Conservation (phyloP, 2,888 invertebrate genomes). For the Odontocolon sp. region DNA sequence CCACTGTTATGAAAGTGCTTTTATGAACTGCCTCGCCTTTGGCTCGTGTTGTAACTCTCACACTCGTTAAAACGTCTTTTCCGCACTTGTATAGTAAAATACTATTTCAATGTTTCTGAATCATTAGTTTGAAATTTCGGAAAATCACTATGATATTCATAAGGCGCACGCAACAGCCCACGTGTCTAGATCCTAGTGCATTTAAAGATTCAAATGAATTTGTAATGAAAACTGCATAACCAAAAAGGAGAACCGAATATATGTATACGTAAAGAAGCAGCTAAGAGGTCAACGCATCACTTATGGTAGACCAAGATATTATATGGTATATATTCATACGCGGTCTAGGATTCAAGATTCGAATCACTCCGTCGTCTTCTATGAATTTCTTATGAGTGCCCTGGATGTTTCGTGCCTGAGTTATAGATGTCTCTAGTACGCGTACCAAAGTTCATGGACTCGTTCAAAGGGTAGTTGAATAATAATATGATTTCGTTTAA, state of each 20-base stretch:
- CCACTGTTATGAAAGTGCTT: too few relatives aligned
- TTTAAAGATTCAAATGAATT: constrained; percentile 29
- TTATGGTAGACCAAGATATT: constrained; percentile 21
- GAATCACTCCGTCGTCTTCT: constrained; percentile 4
- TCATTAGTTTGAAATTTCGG: too few relatives aligned
- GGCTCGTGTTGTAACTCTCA: too few relatives aligned
- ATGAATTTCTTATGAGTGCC: constrained; percentile 30
- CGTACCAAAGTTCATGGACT: constrained; percentile 3
- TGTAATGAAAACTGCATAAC: constrained; percentile 7
- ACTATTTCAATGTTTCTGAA: too few relatives aligned
- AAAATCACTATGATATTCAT: too few relatives aligned
- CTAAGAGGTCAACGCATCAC: constrained; percentile 9
- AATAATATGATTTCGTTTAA: constrained; percentile 25
- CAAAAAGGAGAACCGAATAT: not conserved
- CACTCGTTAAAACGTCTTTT: too few relatives aligned
- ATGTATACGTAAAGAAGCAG: not conserved
- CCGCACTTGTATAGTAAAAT: too few relatives aligned
- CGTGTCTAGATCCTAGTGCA: too few relatives aligned
- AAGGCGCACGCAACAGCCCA: too few relatives aligned
- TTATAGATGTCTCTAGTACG: not conserved
- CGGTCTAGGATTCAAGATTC: constrained; percentile 5
- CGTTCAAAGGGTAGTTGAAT: constrained; percentile 10
- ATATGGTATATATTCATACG: constrained; percentile 40
- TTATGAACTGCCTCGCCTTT: too few relatives aligned
- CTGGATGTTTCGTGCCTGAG: not conserved